Evolutionary conservation across 2,888 invertebrate genomes (phyloP), one percentile per base, ranked within the genome.

Genomic region (Zygaena filipendulae): DNA sequence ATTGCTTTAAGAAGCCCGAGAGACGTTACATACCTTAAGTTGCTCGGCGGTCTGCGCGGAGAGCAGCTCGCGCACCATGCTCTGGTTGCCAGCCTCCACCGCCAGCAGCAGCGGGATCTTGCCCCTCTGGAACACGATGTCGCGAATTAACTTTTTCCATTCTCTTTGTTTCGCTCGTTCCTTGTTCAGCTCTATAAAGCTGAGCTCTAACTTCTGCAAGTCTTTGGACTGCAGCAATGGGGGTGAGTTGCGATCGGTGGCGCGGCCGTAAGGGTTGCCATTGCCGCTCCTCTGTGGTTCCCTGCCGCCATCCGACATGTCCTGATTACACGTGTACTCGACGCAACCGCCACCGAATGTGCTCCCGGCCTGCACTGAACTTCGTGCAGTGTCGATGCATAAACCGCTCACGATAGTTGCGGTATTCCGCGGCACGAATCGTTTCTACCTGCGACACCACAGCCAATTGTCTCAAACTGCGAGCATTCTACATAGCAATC

Each of bases 31-130:
- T 62, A 85, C 85, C 83, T 87, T 88, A 23, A 96, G 83, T 79
- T 97, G 97, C 52, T 93, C 92, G 27, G 91, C 87, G 27, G 92
- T 90, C 74, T 91, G 90, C 49, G 91, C 87, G 51, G 90, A 86
- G 42, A 99, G 84, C 29, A 99, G 85, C 71, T 97, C 96, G 43
- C 95, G 87, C 60, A 94, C 93, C 86, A 97, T 95, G 42, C 93
- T 91, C 72, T 95, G 91, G 81, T 97, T 97, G 29, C 97, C 97
- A 13, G 92, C 91, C 72, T 97, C 95, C 49, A 95, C 92, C 30
- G 97, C 95, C 66, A 95, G 82, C 59, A 97, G 87, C 56, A 98
- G 81, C 46, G 98, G 95, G 54, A 97, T 90, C 81, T 92, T 93
- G 42, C 95, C 96, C 71, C 90, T 88, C 95, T 96, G 83, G 48